Percentiles rank a stretch among this genome's conserved stretches.
phyloP scores from a whole-genome alignment of 64 coral and sea anemone species.

The Pocillopora verrucosa region DNA sequence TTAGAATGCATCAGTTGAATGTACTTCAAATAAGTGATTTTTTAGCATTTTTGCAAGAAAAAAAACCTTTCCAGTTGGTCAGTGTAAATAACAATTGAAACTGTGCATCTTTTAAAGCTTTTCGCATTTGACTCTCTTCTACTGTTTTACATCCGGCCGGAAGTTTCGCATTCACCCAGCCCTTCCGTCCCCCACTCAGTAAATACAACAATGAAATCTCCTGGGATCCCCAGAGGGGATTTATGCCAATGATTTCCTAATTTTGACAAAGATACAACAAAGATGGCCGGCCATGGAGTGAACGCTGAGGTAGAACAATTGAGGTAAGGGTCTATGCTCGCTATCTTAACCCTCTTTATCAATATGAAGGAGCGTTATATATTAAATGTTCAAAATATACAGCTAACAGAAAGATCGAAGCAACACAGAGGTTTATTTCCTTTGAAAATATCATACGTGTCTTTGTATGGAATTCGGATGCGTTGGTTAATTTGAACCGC shows the following conservation, averaged over 20 bases:
- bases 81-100: too few species aligned
- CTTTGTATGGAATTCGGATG: too few species aligned
- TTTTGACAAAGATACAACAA: conserved; percentile 1
- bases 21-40: too few species aligned
- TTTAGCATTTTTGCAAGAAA: too few species aligned
- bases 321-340: neutral
- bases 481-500: too few species aligned
- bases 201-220: neutral
- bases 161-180: neutral
- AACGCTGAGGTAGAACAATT: conserved; percentile 21
- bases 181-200: neutral
- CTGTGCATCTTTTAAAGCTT: too few species aligned
- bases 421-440: too few species aligned
- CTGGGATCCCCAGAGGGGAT: neutral
- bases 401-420: neutral
- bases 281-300: conserved; percentile 4
- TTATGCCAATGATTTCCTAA: neutral
- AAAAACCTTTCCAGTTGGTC: too few species aligned
- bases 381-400: neutral
- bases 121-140: too few species aligned
- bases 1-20: too few species aligned
- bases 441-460: neutral
- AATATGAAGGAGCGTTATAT: neutral
- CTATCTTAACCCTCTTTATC: neutral
- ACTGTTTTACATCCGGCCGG: neutral